phyloP scores from a whole-genome alignment of 2,113 vertebrate genomes.

The Myotis davidii region DNA sequence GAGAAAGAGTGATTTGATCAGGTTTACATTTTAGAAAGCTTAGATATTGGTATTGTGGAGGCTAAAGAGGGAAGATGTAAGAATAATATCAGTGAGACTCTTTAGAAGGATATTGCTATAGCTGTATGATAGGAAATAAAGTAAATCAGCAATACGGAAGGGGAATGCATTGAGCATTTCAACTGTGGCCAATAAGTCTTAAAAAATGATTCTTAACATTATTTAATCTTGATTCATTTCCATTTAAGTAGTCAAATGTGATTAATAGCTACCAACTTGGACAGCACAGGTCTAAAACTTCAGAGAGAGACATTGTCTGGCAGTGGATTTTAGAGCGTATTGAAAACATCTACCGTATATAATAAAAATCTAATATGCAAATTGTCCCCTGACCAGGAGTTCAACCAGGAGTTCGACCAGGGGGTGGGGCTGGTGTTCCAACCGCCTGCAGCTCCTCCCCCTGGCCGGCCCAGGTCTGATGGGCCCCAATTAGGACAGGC shows the following conservation, averaged over 20 bases:
- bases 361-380: too few relatives aligned
- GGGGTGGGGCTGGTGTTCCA: too few relatives aligned
- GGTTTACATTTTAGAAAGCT: neutral
- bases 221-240: neutral
- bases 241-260: neutral
- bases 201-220: neutral
- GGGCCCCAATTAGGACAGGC: too few relatives aligned
- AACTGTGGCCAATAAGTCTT: neutral
- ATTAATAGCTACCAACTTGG: neutral
- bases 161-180: neutral
- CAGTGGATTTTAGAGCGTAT: neutral
- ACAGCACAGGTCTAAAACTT: neutral
- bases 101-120: neutral
- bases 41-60: neutral
- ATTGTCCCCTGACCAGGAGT: too few relatives aligned
- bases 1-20: neutral
- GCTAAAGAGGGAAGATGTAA: neutral
- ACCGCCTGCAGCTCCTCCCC: too few relatives aligned
- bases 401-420: too few relatives aligned
- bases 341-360: neutral
- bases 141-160: neutral
- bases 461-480: too few relatives aligned
- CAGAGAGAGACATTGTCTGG: neutral
- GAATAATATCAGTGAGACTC: neutral
- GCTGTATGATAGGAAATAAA: neutral